phyloP scores from a whole-genome alignment of 2,797 vertebrate species.

The Acipenser ruthenus region DNA sequence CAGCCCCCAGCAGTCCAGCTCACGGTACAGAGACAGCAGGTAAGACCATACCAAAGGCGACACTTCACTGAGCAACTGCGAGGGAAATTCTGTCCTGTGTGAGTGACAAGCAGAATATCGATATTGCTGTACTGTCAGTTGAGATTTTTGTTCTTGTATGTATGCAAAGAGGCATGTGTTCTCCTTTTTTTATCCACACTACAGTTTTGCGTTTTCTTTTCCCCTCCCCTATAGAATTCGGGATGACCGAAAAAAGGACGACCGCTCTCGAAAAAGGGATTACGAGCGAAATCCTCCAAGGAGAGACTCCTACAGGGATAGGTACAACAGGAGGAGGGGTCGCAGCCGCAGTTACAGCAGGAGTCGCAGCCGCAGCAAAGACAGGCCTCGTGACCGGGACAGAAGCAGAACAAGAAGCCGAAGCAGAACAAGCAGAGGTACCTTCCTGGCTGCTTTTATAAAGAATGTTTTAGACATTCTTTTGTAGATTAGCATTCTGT shows the following conservation, averaged over 20 bases:
- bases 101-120: too few species aligned
- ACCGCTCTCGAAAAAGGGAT: slow-evolving; percentile 88
- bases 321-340: slow-evolving; percentile 87
- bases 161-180: background rate
- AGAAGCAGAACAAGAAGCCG: slow-evolving; percentile 63
- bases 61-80: too few species aligned
- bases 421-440: slow-evolving; percentile 76
- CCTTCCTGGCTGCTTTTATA: background rate
- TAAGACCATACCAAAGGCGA: slow-evolving; percentile 31
- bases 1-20: slow-evolving; percentile 82
- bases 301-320: slow-evolving; percentile 87
- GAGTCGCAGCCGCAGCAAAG: slow-evolving; percentile 85
- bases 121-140: too few species aligned
- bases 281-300: slow-evolving; percentile 83
- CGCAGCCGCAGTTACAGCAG: slow-evolving; percentile 86
- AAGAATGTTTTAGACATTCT: background rate
- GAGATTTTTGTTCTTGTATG: background rate
- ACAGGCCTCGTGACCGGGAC: slow-evolving; percentile 69
- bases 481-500: background rate
- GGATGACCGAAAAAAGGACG: slow-evolving; percentile 92
- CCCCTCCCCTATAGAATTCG: slow-evolving; percentile 59
- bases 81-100: too few species aligned
- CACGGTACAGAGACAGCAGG: slow-evolving; percentile 89
- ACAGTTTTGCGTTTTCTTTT: background rate
- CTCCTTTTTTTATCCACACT: background rate